Conservation (phyloP, 2,113 vertebrate species). For the Lucifuga dentata region DNA sequence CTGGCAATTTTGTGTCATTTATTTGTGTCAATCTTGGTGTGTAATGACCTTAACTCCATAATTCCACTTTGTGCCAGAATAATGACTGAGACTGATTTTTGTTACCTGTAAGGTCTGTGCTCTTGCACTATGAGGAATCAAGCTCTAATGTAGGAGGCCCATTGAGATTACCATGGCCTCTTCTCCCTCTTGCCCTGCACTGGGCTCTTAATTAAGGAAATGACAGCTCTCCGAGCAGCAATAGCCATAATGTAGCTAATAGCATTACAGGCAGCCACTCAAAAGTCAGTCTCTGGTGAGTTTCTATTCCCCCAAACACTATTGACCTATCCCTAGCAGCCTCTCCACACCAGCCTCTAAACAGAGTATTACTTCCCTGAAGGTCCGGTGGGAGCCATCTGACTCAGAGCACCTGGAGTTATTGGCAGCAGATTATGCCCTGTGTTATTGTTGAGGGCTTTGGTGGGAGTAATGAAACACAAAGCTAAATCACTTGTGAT, state of each 20-base stretch:
- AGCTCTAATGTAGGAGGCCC: constrained; percentile 52
- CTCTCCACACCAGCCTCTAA: constrained; percentile 68
- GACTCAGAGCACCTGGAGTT: constrained; percentile 79
- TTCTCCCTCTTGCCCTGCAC: constrained; percentile 47
- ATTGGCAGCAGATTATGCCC: constrained; percentile 78
- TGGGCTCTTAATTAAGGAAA: constrained; percentile 80
- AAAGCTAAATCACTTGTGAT: constrained; percentile 70
- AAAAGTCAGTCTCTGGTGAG: constrained; percentile 68
- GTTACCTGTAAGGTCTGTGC: constrained; percentile 42
- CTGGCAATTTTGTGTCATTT: too few species aligned
- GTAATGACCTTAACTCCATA: constrained; percentile 70
- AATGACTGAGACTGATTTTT: constrained; percentile 84
- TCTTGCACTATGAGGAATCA: constrained; percentile 51
- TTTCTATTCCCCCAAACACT: constrained; percentile 68
- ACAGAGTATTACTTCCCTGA: constrained; percentile 72
- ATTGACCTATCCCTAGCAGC: constrained; percentile 68
- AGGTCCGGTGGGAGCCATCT: constrained; percentile 73
- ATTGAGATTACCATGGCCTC: constrained; percentile 52
- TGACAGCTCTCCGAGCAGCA: constrained; percentile 66
- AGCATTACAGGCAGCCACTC: constrained; percentile 72
- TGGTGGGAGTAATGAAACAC: constrained; percentile 72
- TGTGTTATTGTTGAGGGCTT: constrained; percentile 80
- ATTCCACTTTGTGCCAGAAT: constrained; percentile 90
- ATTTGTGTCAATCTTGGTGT: too few species aligned
- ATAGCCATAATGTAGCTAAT: constrained; percentile 72